These are phyloP conservation scores for Brenthis ino DNA, from an alignment of 2,888 invertebrate species.

Conservation along the genomic window DNA sequence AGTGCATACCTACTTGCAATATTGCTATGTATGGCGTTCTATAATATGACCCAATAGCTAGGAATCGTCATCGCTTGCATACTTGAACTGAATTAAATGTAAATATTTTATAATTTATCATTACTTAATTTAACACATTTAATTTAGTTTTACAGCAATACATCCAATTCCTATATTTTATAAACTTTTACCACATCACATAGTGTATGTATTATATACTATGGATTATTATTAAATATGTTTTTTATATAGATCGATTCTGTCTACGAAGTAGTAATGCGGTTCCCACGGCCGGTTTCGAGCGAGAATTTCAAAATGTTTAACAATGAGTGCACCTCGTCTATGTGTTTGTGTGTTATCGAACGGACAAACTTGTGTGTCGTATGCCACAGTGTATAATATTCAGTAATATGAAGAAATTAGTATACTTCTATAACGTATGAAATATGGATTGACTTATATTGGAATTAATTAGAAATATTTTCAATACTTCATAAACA, in stretches of 20 bases:
- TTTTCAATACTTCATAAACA: too few relatives aligned
- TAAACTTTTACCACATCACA: not conserved
- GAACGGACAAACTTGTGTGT: conserved; percentile 47
- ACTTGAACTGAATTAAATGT: conserved; percentile 1
- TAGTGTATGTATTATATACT: not conserved
- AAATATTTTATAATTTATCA: not conserved
- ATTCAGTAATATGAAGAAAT: conserved; percentile 9
- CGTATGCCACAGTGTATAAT: conserved; percentile 45
- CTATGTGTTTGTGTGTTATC: conserved; percentile 50
- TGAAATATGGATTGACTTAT: too few relatives aligned
- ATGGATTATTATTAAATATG: conserved; percentile 9
- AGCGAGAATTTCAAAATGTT: conserved; percentile 72
- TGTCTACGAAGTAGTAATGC: conserved; percentile 40
- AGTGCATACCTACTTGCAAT: conserved; percentile 18
- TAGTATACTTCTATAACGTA: not conserved
- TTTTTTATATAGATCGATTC: conserved; percentile 28
- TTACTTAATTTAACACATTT: not conserved
- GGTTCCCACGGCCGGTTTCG: conserved; percentile 73
- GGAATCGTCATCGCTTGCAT: not conserved
- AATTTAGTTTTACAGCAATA: not conserved
- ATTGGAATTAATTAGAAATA: too few relatives aligned
- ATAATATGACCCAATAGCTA: conserved; percentile 16
- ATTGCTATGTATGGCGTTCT: not conserved
- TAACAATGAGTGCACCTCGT: conserved; percentile 70
- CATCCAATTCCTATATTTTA: not conserved